Evolutionary conservation across 2,113 vertebrate species (phyloP).

Genomic region (Solea solea): DNA sequence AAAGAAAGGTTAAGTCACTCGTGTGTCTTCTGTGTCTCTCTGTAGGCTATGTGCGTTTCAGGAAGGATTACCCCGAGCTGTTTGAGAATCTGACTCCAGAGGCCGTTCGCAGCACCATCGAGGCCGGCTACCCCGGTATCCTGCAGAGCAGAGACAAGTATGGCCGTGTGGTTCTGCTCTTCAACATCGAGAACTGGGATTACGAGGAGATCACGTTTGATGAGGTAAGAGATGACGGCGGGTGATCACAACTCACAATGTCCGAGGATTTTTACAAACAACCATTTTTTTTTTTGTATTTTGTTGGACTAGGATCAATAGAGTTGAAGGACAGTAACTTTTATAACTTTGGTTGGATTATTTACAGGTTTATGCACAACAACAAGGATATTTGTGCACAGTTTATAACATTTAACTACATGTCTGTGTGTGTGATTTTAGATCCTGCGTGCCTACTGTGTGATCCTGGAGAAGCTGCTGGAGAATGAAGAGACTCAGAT

Average conservation of each 20-base stretch:
- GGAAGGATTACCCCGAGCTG: constrained; percentile 94
- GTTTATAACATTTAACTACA: too few relatives aligned
- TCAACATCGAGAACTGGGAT: constrained; percentile 99
- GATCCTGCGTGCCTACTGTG: constrained; percentile 97
- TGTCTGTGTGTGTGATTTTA: constrained; percentile 48
- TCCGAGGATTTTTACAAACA: too few relatives aligned
- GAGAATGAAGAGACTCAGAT: constrained; percentile 98
- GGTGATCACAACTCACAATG: too few relatives aligned
- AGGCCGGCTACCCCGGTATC: constrained; percentile 95
- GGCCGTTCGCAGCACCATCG: constrained; percentile 93
- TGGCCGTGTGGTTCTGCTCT: constrained; percentile 95
- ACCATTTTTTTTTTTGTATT: too few relatives aligned
- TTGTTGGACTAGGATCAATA: too few relatives aligned
- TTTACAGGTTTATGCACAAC: too few relatives aligned
- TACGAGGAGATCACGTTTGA: constrained; percentile 97
- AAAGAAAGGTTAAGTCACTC: too few relatives aligned
- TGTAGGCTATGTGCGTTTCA: constrained; percentile 93
- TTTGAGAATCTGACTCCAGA: constrained; percentile 91
- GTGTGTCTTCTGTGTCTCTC: not conserved
- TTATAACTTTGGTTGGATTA: too few relatives aligned
- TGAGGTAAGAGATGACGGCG: constrained; percentile 76
- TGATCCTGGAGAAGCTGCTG: constrained; percentile 95
- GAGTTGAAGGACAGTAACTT: too few relatives aligned
- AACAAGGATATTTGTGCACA: too few relatives aligned
- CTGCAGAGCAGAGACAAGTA: constrained; percentile 91